Evolutionary conservation across 1,140 invertebrate genomes (phyloP).

Genomic region (Drosophila kikkawai): DNA sequence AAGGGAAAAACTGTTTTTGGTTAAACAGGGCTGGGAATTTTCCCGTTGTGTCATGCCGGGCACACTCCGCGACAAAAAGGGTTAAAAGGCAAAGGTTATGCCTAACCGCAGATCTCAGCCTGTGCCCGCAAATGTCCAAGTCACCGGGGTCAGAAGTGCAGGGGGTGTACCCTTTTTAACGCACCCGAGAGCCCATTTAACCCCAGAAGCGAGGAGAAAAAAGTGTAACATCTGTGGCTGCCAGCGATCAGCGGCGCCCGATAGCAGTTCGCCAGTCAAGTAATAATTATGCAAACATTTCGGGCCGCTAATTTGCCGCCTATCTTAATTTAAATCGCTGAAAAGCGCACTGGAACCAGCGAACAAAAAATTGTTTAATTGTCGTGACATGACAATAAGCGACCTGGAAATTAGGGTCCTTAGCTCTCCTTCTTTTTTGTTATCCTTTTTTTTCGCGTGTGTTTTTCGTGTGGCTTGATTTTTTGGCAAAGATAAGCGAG

Average conservation of each 20-base stretch:
- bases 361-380: constrained; percentile 69
- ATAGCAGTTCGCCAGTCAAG: constrained; percentile 65
- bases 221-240: constrained; percentile 74
- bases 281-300: constrained; percentile 82
- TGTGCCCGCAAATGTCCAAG: constrained; percentile 60
- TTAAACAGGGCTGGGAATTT: constrained; percentile 30
- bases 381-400: constrained; percentile 79
- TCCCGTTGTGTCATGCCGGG: constrained; percentile 71
- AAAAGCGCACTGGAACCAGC: constrained; percentile 69
- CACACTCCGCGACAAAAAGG: constrained; percentile 51
- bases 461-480: constrained; percentile 59
- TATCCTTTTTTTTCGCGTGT: constrained; percentile 59
- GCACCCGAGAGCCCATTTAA: constrained; percentile 37
- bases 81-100: constrained; percentile 78
- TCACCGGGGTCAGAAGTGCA: constrained; percentile 55
- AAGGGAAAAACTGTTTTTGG: constrained; percentile 55
- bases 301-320: constrained; percentile 78
- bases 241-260: constrained; percentile 59
- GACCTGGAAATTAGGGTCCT: constrained; percentile 76
- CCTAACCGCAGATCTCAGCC: constrained; percentile 52
- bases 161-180: constrained; percentile 49
- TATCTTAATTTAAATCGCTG: constrained; percentile 82
- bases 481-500: constrained; percentile 68
- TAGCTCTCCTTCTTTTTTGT: constrained; percentile 42
- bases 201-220: constrained; percentile 38